Evolutionary conservation across 1,140 invertebrate species (phyloP), one percentile per base, ranked within the genome.

Genomic region (Heliconius eleuchia): DNA sequence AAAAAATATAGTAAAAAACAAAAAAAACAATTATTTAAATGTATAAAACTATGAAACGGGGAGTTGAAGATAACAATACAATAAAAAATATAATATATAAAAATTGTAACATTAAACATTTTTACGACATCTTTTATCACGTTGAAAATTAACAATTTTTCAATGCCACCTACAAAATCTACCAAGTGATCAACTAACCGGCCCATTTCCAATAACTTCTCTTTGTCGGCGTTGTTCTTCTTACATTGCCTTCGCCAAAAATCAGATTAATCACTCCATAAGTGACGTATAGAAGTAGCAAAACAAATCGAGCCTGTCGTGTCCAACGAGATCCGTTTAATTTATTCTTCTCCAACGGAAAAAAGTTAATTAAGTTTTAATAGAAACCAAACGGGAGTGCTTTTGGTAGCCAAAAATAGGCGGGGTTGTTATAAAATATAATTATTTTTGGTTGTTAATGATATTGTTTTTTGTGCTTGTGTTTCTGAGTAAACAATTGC

Each of bases 341-440:
- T 91, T 92, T 92, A 92, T 92, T 90, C 87, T 92, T 90, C 87
- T 85, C 87, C 79, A 83, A 76, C 76, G 88, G 82, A 92, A 93
- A 93, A 93, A 93, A 93, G 90, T 94, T 94, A 94, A 94, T 94
- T 94, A 93, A 94, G 93, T 92, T 93, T 94, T 94, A 93, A 94
- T 94, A 91, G 93, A 94, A 94, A 89, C 87, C 86, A 93, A 89
- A 92, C 91, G 82, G 91, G 91, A 92, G 93, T 93, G 91, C 86
- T 86, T 88, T 85, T 93, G 91, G 93, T 94, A 94, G 93, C 93
- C 89, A 93, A 93, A 94, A 94, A 94, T 93, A 93, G 93, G 93
- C 92, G 93, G 92, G 81, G 92, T 83, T 86, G 87, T 91, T 93
- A 91, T 92, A 90, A 94, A 93, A 92, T 91, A 89, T 93, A 92